Base-by-base conservation (phyloP, 2,113 vertebrate species). In the Phylloscopus trochiloides region DNA sequence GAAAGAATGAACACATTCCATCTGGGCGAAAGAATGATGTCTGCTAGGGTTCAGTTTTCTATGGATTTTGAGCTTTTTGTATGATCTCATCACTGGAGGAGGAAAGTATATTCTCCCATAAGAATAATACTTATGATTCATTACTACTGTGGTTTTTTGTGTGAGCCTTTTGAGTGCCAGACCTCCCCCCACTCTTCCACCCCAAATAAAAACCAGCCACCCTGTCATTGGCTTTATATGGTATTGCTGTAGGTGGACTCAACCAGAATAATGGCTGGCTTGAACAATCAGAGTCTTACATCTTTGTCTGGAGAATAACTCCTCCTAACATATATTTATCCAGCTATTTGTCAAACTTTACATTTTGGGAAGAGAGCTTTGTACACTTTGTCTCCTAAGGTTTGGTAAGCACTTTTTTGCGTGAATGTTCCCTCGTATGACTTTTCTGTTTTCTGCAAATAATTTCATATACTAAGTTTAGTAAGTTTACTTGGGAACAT, bases 11-110 rank as follows among this genome's bases (percentile, higher is more conserved):
- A 48, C 62, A 25, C 48, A 40, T 96, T 97, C 88, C 90, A 61
- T 95, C 67, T 95, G 85, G 88, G 74, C 28, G 0, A 67, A 70
- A 70, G 73, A 88, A 51, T 72, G 57, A 58, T 93, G 87, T 92
- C 88, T 95, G 73, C 63, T 94, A 78, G 88, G 74, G 81, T 75
- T 95, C 66, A 85, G 81, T 88, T 88, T 95, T 81, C 94, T 85
- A 4, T 90, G 85, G 40, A 45, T 87, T 95, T 93, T 91, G 90
- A 96, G 90, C 85, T 93, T 95, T 96, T 73, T 9, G 1, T 88
- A 92, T 96, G 95, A 97, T 95, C 94, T 97, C 96, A 97, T 95
- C 85, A 85, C 90, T 93, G 94, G 90, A 96, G 95, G 95, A 95
- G 90, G 92, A 93, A 96, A 94, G 74, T 92, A 85, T 95, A 79